phyloP scores from a whole-genome alignment of 1,140 invertebrate species.

The Bombus affinis region DNA sequence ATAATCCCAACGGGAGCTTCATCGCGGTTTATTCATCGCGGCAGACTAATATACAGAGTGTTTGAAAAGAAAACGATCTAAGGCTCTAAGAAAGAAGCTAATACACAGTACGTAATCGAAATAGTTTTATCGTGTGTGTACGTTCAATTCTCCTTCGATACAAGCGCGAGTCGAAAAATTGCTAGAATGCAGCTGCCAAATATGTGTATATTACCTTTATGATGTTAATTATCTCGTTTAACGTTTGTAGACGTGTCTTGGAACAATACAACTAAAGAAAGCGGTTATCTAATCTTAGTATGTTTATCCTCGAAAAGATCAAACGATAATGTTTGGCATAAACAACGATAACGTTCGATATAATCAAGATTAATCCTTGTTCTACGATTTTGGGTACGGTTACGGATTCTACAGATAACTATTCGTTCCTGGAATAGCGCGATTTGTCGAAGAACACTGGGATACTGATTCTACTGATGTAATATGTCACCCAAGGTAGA shows the following conservation, averaged over 20 bases:
- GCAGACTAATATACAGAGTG: not conserved
- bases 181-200: too few relatives aligned
- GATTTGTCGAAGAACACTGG: not conserved
- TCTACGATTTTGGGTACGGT: not conserved
- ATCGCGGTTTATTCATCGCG: conserved; percentile 21
- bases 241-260: too few relatives aligned
- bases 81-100: not conserved
- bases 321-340: not conserved
- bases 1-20: conserved; percentile 24
- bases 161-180: too few relatives aligned
- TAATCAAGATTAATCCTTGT: not conserved
- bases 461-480: not conserved
- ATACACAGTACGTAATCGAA: too few relatives aligned
- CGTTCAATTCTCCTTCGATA: too few relatives aligned
- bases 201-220: too few relatives aligned
- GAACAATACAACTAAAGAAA: too few relatives aligned
- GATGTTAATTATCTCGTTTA: too few relatives aligned
- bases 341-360: not conserved
- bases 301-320: not conserved
- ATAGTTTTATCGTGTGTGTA: too few relatives aligned
- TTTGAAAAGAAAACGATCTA: not conserved
- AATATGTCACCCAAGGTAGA: not conserved
- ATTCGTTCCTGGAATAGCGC: not conserved
- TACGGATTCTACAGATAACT: not conserved
- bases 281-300: not conserved